Conservation (phyloP, 2,113 vertebrate species). For the Oxygymnocypris stewartii region DNA sequence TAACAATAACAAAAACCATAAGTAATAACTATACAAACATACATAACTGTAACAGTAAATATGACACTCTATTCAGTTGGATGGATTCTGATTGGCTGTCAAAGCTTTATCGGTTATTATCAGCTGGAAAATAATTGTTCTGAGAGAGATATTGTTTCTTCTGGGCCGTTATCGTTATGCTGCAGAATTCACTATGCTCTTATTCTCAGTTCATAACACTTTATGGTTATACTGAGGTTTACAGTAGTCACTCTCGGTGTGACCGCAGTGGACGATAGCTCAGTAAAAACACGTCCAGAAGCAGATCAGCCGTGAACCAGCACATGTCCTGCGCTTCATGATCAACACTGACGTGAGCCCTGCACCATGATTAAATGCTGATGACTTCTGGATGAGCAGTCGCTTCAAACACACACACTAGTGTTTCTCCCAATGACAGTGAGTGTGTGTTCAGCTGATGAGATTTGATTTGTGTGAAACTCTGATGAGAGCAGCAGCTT, state of each 20-base stretch:
- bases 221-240: no score
- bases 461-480: slow-evolving; percentile 8
- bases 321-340: background rate
- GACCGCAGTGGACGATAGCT: no score
- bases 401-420: background rate
- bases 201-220: no score
- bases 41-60: background rate
- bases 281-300: no score
- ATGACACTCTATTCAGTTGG: no score
- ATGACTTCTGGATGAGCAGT: background rate
- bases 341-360: no score
- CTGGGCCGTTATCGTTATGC: no score
- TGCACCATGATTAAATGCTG: background rate
- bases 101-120: no score
- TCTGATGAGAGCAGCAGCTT: background rate
- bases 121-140: no score
- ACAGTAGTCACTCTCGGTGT: no score
- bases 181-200: no score
- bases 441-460: background rate
- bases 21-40: background rate
- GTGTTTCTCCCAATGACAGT: background rate
- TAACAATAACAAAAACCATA: background rate
- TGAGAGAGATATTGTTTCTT: no score
- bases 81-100: background rate
- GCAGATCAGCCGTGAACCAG: background rate